Conservation (phyloP, 1,140 invertebrate genomes). For the Papilio glaucus region DNA sequence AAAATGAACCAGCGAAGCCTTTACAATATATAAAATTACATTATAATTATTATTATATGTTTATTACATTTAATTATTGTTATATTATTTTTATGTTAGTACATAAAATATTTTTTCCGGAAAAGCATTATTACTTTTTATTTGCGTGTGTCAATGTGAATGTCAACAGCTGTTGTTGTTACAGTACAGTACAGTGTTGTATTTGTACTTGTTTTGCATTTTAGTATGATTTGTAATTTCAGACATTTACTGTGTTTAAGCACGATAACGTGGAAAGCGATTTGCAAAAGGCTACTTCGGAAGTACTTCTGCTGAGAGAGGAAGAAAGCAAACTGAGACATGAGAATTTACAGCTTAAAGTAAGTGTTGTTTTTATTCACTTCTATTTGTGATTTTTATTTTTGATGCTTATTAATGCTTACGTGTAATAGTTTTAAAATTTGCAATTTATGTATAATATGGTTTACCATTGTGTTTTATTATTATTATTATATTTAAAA, state of each 20-base stretch:
- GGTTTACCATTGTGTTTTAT: neutral
- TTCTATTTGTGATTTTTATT: neutral
- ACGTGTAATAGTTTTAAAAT: neutral
- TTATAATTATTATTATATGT: too few relatives aligned
- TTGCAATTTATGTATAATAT: neutral
- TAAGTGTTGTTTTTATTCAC: constrained; percentile 60
- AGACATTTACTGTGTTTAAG: constrained; percentile 64
- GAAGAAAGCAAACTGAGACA: constrained; percentile 90
- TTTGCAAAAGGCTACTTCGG: constrained; percentile 87
- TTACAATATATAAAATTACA: too few relatives aligned
- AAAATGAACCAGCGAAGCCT: too few relatives aligned
- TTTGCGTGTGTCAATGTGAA: constrained; percentile 47
- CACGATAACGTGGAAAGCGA: constrained; percentile 81
- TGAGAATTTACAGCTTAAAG: constrained; percentile 92
- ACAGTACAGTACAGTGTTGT: constrained; percentile 33
- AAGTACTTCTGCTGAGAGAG: constrained; percentile 90
- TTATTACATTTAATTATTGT: too few relatives aligned
- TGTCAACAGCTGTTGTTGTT: constrained; percentile 2
- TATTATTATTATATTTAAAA: too few relatives aligned
- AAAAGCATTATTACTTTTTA: constrained; percentile 40
- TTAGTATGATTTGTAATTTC: constrained; percentile 52
- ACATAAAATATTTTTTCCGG: neutral
- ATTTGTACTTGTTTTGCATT: constrained; percentile 46
- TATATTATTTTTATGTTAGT: neutral
- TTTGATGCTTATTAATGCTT: neutral